Evolutionary conservation across 2,797 vertebrate genomes (phyloP), one percentile per base, ranked within the genome.

Genomic region (Schizopygopsis pylzovi): DNA sequence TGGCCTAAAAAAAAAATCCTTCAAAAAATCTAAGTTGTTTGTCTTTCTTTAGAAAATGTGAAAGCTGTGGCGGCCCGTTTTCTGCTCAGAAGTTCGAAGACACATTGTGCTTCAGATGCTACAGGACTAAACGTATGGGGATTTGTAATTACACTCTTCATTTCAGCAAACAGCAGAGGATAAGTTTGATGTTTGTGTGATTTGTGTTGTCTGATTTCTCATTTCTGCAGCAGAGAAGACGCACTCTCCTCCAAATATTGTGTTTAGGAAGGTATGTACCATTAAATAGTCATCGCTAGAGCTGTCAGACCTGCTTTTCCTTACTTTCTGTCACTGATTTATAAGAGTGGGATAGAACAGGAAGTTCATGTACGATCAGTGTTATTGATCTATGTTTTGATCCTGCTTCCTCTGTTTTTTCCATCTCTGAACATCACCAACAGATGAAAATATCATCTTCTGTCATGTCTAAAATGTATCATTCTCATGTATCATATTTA

Each of bases 261-360:
- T 92, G 45, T 91, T 91, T 84, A 90, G 87, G 77, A 92, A 92
- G 92, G 92, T 92, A 85, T 81, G 85, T 67, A 18, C n/a, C 52
- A 65, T 43, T 13, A 39, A 37, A 41, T 12, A 37, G 4, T n/a
- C 77, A 37, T 47, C 6, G 45, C 37, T 22, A 25, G 7, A 63
- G 41, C 45, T 3, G 3, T 76, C 63, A 10, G 45, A 6, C 4
- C 49, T 72, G 43, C n/a, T n/a, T 76, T 47, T 79, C 73, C 25
- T n/a, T 54, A 12, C 25, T 52, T 61, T 65, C 22, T 61, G 20
- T 33, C 45, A 67, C 33, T 59, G 6, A 49, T 45, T 54, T 37
- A 71, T 22, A n/a, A 65, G 39, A 20, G 22, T 79, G 61, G 20
- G 43, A 54, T 70, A 54, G 16, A 52, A 52, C 12, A 6, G 18